A percentile compares a stretch with the other conserved stretches of the same genome.
Conservation (phyloP, 1,140 invertebrate genomes). For the Solenopsis invicta region DNA sequence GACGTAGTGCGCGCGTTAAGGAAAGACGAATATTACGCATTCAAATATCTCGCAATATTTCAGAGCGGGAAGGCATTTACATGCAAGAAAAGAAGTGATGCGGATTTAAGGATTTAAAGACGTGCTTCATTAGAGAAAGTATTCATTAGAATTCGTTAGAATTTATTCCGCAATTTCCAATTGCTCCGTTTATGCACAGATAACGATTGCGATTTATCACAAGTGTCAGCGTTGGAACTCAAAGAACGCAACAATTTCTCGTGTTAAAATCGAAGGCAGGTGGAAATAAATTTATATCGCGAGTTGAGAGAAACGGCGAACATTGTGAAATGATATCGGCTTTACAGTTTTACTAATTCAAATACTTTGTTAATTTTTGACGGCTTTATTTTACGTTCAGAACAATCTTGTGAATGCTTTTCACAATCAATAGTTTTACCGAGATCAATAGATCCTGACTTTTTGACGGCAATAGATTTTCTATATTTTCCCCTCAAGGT, state of each 20-base stretch:
- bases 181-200: not conserved
- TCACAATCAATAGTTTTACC: slow-evolving; percentile 6
- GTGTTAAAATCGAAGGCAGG: not conserved
- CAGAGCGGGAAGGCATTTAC: not conserved
- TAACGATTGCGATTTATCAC: not conserved
- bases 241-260: not conserved
- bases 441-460: not conserved
- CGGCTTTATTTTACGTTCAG: slow-evolving; percentile 12
- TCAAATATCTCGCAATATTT: slow-evolving; percentile 38
- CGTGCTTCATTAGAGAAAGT: not conserved
- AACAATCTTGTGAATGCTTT: not conserved
- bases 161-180: not conserved
- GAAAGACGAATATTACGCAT: slow-evolving; percentile 19
- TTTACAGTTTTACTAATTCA: not conserved
- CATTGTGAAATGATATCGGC: not conserved
- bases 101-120: slow-evolving; percentile 36
- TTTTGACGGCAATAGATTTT: not conserved
- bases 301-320: not conserved
- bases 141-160: not conserved
- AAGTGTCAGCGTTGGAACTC: not conserved
- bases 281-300: not conserved
- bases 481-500: not conserved
- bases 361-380: not conserved
- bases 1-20: slow-evolving; percentile 24
- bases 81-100: not conserved